Evolutionary conservation across 1,140 invertebrate genomes (phyloP).

Genomic region (Gonioctena quinquepunctata): DNA sequence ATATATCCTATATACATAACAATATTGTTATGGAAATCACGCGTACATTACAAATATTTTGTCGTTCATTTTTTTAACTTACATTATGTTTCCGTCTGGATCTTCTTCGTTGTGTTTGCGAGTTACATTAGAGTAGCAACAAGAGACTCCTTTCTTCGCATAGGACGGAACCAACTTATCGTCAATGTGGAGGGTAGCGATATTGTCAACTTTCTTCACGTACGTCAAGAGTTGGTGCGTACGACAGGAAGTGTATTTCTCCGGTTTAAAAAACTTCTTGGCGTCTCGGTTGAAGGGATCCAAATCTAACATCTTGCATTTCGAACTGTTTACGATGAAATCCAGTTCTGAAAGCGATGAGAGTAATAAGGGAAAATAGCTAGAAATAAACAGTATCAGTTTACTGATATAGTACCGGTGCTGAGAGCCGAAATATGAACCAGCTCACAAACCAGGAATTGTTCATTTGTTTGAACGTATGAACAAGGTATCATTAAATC

Average conservation of each 20-base stretch:
- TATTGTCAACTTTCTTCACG: conserved; percentile 31
- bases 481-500: no score
- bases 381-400: no score
- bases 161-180: conserved; percentile 31
- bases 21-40: no score
- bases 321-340: conserved; percentile 69
- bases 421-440: no score
- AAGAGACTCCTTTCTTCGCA: conserved; percentile 26
- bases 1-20: no score
- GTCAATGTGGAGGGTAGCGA: conserved; percentile 35
- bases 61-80: conserved; percentile 12
- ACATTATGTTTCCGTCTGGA: conserved; percentile 29
- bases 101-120: conserved; percentile 5
- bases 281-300: conserved; percentile 71
- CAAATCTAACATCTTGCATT: conserved; percentile 70
- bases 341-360: conserved; percentile 42
- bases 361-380: no score
- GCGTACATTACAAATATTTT: no score
- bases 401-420: no score
- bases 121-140: conserved; percentile 31
- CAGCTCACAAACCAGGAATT: no score
- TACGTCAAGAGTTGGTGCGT: conserved; percentile 39
- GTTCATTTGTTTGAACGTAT: no score
- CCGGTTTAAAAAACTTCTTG: conserved; percentile 61
- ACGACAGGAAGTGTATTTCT: conserved; percentile 63